Base-by-base conservation (phyloP, 2,888 invertebrate species). In the Cyaniris semiargus region DNA sequence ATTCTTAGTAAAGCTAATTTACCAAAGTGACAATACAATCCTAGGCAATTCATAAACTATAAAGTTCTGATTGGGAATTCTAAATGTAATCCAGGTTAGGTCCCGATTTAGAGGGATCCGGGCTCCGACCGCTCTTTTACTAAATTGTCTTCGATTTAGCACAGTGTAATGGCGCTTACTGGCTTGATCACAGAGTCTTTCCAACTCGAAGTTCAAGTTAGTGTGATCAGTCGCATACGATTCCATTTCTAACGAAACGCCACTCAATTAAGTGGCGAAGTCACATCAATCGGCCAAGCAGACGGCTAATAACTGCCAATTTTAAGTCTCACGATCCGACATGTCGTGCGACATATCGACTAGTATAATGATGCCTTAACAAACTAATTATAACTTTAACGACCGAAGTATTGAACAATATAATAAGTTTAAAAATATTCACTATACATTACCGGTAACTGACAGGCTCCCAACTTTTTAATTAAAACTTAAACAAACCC, bases 401-500 rank as follows among this genome's bases (percentile, higher is more conserved):
- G 66, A 66, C 18, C 31, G 66, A 71, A 71, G 71, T 71, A 38
- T 71, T 38, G 34, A 7, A 38, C 34, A 71, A 38, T 71, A 71
- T 21, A 38, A 71, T 21, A 38, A 71, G 34, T 71, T 71, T 71
- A 71, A 71, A 71, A 38, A 71, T 71, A 38, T 71, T 70, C 70
- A 34, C 70, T 71, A 66, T 66, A 66, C 66, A 66, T 66, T 66
- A 31, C 27, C 66, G 66, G 66, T 5, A 66, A 66, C 66, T 38
- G 71, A 71, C 34, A 34, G 71, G 34, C 34, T n/a, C 38, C n/a
- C n/a, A 71, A 71, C 71, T 71, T 71, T 71, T 38, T 71, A 71
- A 71, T 71, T 71, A 71, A 71, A 71, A 71, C 71, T 71, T 71
- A 71, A 70, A 70, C 8, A 70, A n/a, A 34, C 60, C 60, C 34